Percentiles rank a stretch among this genome's conserved stretches.
Evolutionary conservation across 2,888 invertebrate species (phyloP).

Genomic region (Caenorhabditis sulstoni): DNA sequence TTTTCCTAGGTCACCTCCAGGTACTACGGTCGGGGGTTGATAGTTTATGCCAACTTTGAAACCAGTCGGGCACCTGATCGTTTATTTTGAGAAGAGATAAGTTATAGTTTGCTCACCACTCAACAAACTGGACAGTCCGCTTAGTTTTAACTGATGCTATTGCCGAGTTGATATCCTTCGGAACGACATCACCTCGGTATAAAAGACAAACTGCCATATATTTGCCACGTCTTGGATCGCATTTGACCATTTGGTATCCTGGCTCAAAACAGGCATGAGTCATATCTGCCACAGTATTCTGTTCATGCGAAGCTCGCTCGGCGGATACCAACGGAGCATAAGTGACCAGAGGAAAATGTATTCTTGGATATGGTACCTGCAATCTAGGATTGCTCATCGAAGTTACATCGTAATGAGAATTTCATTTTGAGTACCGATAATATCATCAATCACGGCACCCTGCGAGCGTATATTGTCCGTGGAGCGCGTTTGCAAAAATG

Average conservation of each 20-base stretch:
- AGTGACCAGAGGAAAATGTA: conserved; percentile 89
- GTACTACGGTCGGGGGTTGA: conserved; percentile 88
- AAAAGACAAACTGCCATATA: conserved; percentile 90
- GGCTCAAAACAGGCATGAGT: conserved; percentile 92
- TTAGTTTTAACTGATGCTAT: conserved; percentile 80
- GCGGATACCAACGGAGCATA: conserved; percentile 77
- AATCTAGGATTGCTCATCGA: no score
- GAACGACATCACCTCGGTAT: conserved; percentile 94
- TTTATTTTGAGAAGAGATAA: neutral
- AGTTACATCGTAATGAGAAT: neutral
- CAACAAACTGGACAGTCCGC: conserved; percentile 86
- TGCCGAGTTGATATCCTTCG: conserved; percentile 83
- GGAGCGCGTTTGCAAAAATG: no score
- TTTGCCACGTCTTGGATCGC: conserved; percentile 81
- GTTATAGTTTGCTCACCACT: conserved; percentile 65
- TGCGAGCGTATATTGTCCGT: no score
- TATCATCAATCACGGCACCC: neutral
- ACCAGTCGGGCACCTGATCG: conserved; percentile 86
- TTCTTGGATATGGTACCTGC: conserved; percentile 86
- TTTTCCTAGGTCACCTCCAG: conserved; percentile 89
- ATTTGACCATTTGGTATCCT: conserved; percentile 85
- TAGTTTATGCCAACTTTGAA: conserved; percentile 84
- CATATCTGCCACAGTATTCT: conserved; percentile 89
- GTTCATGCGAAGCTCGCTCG: conserved; percentile 77
- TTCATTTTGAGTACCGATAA: neutral